Conservation (phyloP, 1,140 invertebrate species). For the Camponotus vicinus region DNA sequence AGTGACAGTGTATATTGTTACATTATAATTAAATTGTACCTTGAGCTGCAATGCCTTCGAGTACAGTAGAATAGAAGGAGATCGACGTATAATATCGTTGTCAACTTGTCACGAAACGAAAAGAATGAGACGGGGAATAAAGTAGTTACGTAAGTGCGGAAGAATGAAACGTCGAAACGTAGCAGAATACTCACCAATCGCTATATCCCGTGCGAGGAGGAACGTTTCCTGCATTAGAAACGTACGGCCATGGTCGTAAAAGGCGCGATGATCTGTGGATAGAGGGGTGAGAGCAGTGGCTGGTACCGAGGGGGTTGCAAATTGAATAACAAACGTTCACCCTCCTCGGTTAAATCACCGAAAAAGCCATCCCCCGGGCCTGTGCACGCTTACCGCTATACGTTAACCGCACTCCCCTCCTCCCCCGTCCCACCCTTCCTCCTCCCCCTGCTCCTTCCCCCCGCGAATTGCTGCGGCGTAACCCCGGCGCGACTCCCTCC, state of each 20-base stretch:
- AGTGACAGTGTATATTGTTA: not conserved
- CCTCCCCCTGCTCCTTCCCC: constrained; percentile 46
- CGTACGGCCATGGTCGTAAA: constrained; percentile 63
- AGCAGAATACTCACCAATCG: constrained; percentile 39
- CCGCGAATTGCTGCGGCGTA: constrained; percentile 68
- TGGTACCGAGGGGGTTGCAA: constrained; percentile 78
- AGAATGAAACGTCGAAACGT: constrained; percentile 24
- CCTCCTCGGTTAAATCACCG: constrained; percentile 82
- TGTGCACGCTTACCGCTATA: constrained; percentile 72
- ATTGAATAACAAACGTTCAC: constrained; percentile 86
- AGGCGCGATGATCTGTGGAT: constrained; percentile 71
- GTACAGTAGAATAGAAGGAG: not conserved
- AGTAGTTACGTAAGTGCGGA: constrained; percentile 51
- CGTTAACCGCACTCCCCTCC: constrained; percentile 80
- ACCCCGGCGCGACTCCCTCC: constrained; percentile 54
- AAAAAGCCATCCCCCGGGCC: constrained; percentile 80
- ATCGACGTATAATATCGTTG: not conserved
- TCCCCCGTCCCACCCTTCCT: too few species aligned
- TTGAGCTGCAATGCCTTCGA: not conserved
- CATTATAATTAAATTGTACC: not conserved
- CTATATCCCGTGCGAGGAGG: constrained; percentile 41
- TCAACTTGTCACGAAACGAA: constrained; percentile 10
- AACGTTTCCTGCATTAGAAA: constrained; percentile 51
- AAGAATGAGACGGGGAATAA: constrained; percentile 35
- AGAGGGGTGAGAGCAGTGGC: constrained; percentile 66